Percentiles rank a stretch among this genome's conserved stretches.
Conservation (phyloP, 2,113 vertebrate species). For the Sinocyclocheilus rhinocerous region DNA sequence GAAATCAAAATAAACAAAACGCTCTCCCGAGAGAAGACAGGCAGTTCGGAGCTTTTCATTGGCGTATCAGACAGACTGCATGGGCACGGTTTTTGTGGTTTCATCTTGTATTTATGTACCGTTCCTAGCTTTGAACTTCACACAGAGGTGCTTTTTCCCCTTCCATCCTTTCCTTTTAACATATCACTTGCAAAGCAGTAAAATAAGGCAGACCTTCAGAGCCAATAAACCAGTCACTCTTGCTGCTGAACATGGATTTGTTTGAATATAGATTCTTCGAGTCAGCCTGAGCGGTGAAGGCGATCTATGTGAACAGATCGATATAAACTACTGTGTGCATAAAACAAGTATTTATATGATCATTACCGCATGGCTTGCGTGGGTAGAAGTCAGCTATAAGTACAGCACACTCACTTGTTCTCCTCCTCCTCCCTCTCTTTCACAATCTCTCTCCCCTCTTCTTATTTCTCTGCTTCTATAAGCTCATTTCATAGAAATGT, state of each 20-base stretch:
- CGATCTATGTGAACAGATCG: slow-evolving; percentile 7
- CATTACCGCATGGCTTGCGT: slow-evolving; percentile 34
- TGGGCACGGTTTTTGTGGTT: neutral
- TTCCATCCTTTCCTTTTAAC: neutral
- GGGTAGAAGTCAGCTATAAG: slow-evolving; percentile 19
- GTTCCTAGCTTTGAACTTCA: neutral
- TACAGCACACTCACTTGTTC: neutral
- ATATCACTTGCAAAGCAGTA: slow-evolving; percentile 6
- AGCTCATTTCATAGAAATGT: slow-evolving; percentile 27
- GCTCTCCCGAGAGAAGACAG: neutral
- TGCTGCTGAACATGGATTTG: slow-evolving; percentile 16
- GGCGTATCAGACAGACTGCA: neutral
- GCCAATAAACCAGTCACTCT: slow-evolving; percentile 7
- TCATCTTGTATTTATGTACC: neutral
- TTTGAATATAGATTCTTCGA: slow-evolving; percentile 31
- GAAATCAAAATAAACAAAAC: slow-evolving; percentile 6
- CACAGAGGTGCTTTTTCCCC: neutral
- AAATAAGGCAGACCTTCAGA: neutral
- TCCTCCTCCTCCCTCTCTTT: neutral
- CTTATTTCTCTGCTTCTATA: slow-evolving; percentile 8
- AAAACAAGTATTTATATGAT: slow-evolving; percentile 40
- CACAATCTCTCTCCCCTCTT: slow-evolving; percentile 7
- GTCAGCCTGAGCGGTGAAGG: neutral
- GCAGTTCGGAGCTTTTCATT: neutral
- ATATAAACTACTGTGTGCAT: slow-evolving; percentile 40